Evolutionary conservation across 2,888 invertebrate genomes (phyloP), one percentile per base, ranked within the genome.

Genomic region (Plutella xylostella): DNA sequence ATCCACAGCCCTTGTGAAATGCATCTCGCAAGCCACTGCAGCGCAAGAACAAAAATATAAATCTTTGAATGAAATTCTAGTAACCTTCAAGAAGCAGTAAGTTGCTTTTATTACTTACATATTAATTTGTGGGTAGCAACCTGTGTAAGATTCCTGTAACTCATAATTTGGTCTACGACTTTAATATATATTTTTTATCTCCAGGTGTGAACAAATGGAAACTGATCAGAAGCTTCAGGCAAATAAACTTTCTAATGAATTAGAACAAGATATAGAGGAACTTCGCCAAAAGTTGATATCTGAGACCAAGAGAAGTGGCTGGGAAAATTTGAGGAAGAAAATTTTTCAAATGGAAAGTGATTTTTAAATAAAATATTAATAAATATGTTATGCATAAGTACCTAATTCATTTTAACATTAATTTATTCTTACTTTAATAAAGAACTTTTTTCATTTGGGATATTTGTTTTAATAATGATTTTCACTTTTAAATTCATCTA

Each of bases 261-360:
- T 82, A 21, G 72, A 73, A 50, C 65, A 72, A 43, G 71, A 77
- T 42, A 74, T 78, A 28, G 66, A 63, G 40, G 68, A 65, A 42
- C 53, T 79, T 33, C 72, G 79, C 52, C 61, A 74, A 41, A 75
- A 78, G 58, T 54, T 80, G 4, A 58, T 77, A 37, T 57, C 68
- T 11, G 76, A 80, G 49, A 73, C 77, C 17, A 79, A 74, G 47
- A 64, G 68, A 42, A 75, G 55, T 55, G 70, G 72, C 40, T 69
- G 70, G 68, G 76, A 80, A 51, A 66, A 63, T 15, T 53, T 82
- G 33, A 63, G 66, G 1, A 64, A 68, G 58, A 70, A 69, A 14
- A 68, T 80, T 45, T 66, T 73, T 48, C 66, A 75, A 58, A 72
- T 79, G 70, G 68, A 76, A 48, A 72, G 73, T 67, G 71, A 74